Evolutionary conservation across 2,888 invertebrate genomes (phyloP).

Genomic region (Orthosia gracilis): DNA sequence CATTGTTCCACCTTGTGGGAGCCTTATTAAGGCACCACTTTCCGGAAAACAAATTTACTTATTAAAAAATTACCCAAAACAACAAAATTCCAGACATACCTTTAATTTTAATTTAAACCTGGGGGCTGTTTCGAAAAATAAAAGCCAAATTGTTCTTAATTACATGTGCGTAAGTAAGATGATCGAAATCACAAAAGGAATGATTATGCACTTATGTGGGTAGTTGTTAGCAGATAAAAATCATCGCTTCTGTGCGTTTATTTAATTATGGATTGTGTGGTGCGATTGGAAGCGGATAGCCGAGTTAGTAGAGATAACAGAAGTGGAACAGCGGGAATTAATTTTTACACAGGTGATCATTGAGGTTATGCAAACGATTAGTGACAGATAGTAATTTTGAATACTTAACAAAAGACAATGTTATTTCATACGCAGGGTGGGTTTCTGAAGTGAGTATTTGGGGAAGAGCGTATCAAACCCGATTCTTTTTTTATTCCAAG

Average conservation of each 20-base stretch:
- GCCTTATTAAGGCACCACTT: no score
- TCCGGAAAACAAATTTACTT: no score
- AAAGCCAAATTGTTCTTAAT: constrained; percentile 51
- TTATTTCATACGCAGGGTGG: no score
- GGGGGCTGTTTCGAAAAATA: constrained; percentile 8
- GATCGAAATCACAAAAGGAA: constrained; percentile 66
- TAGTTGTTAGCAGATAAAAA: constrained; percentile 70
- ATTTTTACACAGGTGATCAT: background rate
- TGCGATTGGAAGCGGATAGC: constrained; percentile 49
- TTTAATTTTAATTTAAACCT: background rate
- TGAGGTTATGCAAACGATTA: no score
- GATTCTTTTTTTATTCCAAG: no score
- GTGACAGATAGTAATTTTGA: background rate
- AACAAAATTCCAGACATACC: background rate
- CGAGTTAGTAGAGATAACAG: background rate
- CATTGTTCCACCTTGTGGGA: no score
- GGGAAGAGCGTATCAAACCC: no score
- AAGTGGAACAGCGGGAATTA: background rate
- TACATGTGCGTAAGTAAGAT: constrained; percentile 48
- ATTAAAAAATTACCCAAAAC: background rate
- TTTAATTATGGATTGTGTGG: constrained; percentile 66
- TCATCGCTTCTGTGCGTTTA: constrained; percentile 72
- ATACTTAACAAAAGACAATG: no score
- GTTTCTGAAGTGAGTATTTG: no score
- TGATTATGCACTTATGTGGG: constrained; percentile 71